A percentile compares a stretch with the other conserved stretches of the same genome.
phyloP scores from a whole-genome alignment of 1,140 invertebrate genomes.

The Leptopilina boulardi region DNA sequence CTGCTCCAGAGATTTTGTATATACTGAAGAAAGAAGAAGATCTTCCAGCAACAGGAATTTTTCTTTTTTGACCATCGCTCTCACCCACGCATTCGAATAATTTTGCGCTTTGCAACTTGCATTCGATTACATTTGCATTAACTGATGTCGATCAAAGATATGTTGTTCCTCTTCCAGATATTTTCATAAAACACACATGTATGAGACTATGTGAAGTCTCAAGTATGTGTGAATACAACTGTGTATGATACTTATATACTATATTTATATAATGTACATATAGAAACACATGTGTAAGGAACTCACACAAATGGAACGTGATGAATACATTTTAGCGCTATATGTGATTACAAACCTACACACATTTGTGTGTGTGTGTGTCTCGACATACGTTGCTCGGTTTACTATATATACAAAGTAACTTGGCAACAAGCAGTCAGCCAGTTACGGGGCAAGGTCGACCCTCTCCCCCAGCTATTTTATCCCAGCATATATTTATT shows the following conservation, averaged over 20 bases:
- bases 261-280: too few species aligned
- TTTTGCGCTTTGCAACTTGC: slow-evolving; percentile 22
- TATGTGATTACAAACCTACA: background rate
- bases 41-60: background rate
- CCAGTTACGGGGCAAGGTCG: slow-evolving; percentile 73
- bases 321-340: too few species aligned
- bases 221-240: too few species aligned
- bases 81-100: slow-evolving; percentile 24
- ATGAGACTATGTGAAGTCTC: too few species aligned
- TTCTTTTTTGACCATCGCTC: background rate
- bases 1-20: slow-evolving; percentile 28
- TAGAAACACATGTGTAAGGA: too few species aligned
- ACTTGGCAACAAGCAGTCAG: slow-evolving; percentile 73
- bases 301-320: too few species aligned
- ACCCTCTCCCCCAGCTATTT: slow-evolving; percentile 68
- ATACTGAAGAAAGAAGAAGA: slow-evolving; percentile 19
- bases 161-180: slow-evolving; percentile 4
- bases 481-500: slow-evolving; percentile 73
- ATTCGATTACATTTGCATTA: slow-evolving; percentile 5
- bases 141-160: background rate
- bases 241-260: too few species aligned
- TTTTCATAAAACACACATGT: background rate
- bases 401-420: slow-evolving; percentile 69
- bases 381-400: slow-evolving; percentile 47
- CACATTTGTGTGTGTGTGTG: slow-evolving; percentile 18